A percentile compares a stretch with the other conserved stretches of the same genome.
Conservation (phyloP, 2,113 vertebrate species). For the Elanoides forficatus region DNA sequence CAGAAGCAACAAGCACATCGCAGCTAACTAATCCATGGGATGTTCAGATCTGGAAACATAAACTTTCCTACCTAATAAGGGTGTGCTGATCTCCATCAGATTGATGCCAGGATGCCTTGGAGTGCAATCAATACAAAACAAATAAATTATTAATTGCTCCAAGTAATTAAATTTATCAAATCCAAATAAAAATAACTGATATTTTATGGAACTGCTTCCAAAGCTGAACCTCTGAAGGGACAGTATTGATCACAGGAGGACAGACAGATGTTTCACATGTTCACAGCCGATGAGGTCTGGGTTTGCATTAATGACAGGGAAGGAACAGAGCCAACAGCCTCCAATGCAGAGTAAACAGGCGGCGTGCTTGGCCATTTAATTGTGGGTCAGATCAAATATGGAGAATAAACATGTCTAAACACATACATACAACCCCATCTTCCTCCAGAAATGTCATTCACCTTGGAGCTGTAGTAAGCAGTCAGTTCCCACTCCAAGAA, state of each 20-base stretch:
- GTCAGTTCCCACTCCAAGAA: neutral
- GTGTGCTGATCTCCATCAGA: conserved; percentile 44
- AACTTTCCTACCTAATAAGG: conserved; percentile 55
- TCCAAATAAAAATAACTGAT: conserved; percentile 68
- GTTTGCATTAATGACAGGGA: conserved; percentile 58
- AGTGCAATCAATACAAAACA: conserved; percentile 62
- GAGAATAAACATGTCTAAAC: conserved; percentile 32
- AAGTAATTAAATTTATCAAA: conserved; percentile 74
- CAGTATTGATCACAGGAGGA: conserved; percentile 57
- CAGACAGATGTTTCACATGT: conserved; percentile 63
- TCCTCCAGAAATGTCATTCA: conserved; percentile 18
- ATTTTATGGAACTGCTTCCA: conserved; percentile 61
- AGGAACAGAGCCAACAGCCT: conserved; percentile 25
- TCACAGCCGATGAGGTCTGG: conserved; percentile 31
- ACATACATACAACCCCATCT: neutral
- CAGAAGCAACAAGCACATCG: conserved; percentile 51
- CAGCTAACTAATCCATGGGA: conserved; percentile 42
- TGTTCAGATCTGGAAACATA: conserved; percentile 32
- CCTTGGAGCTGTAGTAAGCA: neutral
- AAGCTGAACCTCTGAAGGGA: conserved; percentile 51
- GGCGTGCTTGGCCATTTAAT: conserved; percentile 7
- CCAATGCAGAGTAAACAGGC: conserved; percentile 11
- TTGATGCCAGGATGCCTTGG: conserved; percentile 37
- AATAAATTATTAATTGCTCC: conserved; percentile 73
- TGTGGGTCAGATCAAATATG: conserved; percentile 40